Base-by-base conservation (phyloP, 2,113 vertebrate genomes). In the Falcunculus frontatus region DNA sequence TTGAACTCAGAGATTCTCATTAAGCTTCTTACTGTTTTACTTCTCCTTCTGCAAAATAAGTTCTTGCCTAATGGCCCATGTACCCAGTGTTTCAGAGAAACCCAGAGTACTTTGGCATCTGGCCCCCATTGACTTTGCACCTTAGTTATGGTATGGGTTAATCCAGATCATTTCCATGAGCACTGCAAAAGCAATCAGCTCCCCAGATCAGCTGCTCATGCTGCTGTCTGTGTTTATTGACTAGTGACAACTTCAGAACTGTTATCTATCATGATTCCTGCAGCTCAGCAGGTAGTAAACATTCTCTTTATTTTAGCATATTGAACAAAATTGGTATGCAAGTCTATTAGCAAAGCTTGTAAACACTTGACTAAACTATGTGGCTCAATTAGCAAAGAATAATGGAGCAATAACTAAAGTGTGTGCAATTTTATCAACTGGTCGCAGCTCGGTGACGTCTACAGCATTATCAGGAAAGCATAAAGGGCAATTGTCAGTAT, bases 321-420 rank as follows among this genome's bases (percentile, higher is more conserved):
- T 75, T 93, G 74, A 87, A 64, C 50, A 55, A 69, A 87, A 89
- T 95, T 88, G 91, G 84, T 92, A 96, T 87, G 57, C 68, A 88
- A 85, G 73, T 62, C 79, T 96, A n/a, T 95, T 96, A 95, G 60
- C 76, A 95, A 95, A 96, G 68, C 65, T 88, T 94, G 84, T 93
- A 96, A 95, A 95, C 94, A 76, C 88, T 96, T 96, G 89, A 87
- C 73, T 95, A 93, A 97, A 96, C 91, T 93, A 42, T 50, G 85
- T 60, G 70, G 63, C 84, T 93, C 91, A 94, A 89, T 96, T 97
- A 96, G 90, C 87, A 96, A 94, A 95, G 94, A 97, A 97, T 96
- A 95, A 97, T 96, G 80, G 75, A 86, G 60, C 95, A 90, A 82
- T 96, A 91, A 96, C 89, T 82, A 96, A 95, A 96, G 75, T 72